Evolutionary conservation across 2,113 vertebrate species (phyloP), one percentile per base, ranked within the genome.

Genomic region (Tetrax tetrax): DNA sequence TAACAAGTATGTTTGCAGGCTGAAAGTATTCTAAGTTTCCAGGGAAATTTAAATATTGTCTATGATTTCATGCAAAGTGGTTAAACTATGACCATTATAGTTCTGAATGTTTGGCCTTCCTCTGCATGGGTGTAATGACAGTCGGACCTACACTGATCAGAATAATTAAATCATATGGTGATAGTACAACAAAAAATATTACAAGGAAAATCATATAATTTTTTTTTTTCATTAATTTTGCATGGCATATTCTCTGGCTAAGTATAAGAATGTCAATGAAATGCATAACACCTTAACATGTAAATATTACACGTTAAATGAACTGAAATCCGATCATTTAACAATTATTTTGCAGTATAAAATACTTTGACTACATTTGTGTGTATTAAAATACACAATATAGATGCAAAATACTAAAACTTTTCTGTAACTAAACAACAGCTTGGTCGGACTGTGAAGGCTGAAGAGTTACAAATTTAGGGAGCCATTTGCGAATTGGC

Each of bases 311-410:
- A 91, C 50, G 37, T 59, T 82, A 79, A 90, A 76, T 91, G 83
- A 96, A 93, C 74, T 54, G 90, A 89, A 92, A 93, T 84, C 87
- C 10, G 41, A 96, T 95, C 29, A 79, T 91, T 96, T 96, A 85
- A 94, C 68, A 95, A 79, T 95, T 96, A 86, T 66, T 47, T 81
- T 91, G 77, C 75, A 87, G 31, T 94, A 50, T 47, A 68, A 90
- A 95, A 93, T 45, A 83, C 38, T 89, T 57, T 51, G 82, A 78
- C 57, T 94, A 50, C 83, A 83, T 95, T 94, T 94, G 79, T 92
- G 71, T 74, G 69, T 87, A 90, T 90, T 96, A 91, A 94, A 97
- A 93, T 80, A 89, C 79, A 80, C 41, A 6, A 43, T 43, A 43
- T 15, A 43, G 41, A 43, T 43, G 41, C 41, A 43, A 43, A 43